Percentiles rank a stretch among this genome's conserved stretches.
Evolutionary conservation across 2,797 vertebrate genomes (phyloP).

Genomic region (Dermochelys coriacea): DNA sequence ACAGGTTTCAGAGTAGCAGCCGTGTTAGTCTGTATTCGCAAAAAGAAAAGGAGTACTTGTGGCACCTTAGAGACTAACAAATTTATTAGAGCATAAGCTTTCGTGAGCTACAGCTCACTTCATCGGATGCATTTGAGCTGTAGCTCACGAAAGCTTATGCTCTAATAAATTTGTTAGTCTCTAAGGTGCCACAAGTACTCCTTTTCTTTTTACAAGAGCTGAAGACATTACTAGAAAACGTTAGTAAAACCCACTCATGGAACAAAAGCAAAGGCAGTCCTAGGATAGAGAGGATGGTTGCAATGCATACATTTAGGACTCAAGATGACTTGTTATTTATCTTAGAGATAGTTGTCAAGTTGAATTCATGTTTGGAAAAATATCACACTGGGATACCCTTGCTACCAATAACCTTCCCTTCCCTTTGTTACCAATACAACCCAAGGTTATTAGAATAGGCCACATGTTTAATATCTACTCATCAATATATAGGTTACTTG

Average conservation of each 20-base stretch:
- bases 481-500: not conserved
- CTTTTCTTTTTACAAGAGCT: too few relatives aligned
- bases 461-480: accelerated
- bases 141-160: too few relatives aligned
- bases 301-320: not conserved
- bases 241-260: not conserved
- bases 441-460: not conserved
- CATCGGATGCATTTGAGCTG: too few relatives aligned
- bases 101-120: too few relatives aligned
- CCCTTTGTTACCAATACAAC: not conserved
- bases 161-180: too few relatives aligned
- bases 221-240: accelerated
- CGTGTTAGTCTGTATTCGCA: too few relatives aligned
- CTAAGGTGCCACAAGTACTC: too few relatives aligned
- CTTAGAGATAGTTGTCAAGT: not conserved
- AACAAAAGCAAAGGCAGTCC: not conserved
- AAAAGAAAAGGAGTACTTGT: too few relatives aligned
- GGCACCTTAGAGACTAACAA: too few relatives aligned
- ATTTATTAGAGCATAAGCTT: too few relatives aligned
- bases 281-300: accelerated
- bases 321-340: accelerated
- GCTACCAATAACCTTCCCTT: not conserved
- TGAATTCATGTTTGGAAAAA: not conserved
- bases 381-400: accelerated
- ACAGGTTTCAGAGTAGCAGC: too few relatives aligned